Conservation (phyloP, 2,113 vertebrate species). For the Thinocorus orbignyianus region DNA sequence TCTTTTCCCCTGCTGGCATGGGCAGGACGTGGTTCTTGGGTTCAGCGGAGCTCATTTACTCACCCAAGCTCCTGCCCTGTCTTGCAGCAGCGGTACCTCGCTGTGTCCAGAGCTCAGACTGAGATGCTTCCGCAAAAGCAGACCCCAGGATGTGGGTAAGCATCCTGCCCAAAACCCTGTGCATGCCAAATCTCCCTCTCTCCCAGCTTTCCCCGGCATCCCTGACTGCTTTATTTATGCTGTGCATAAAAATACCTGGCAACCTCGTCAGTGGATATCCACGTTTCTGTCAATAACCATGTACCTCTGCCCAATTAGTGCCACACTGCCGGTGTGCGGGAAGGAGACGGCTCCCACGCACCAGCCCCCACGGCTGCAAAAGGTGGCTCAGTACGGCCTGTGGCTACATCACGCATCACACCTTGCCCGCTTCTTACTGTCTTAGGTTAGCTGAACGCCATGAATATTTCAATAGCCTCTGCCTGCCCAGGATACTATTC, state of each 20-base stretch:
- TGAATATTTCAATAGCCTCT: slow-evolving; percentile 58
- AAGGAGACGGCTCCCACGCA: rapidly evolving
- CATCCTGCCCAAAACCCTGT: neutral
- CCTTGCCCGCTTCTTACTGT: neutral
- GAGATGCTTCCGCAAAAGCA: neutral
- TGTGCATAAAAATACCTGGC: neutral
- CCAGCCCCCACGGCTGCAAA: neutral
- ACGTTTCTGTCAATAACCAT: rapidly evolving
- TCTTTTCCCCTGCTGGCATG: neutral
- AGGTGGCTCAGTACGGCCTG: neutral
- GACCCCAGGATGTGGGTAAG: rapidly evolving
- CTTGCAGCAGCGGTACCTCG: neutral
- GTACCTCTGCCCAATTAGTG: neutral
- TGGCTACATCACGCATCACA: slow-evolving; percentile 22
- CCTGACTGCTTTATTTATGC: neutral
- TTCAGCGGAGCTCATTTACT: neutral
- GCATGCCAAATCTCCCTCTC: neutral
- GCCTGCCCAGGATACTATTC: slow-evolving; percentile 49
- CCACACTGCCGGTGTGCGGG: neutral
- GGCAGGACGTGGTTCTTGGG: rapidly evolving
- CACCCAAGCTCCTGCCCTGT: neutral
- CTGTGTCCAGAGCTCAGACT: no score
- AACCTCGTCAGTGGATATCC: neutral
- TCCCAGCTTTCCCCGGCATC: neutral
- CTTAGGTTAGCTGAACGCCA: slow-evolving; percentile 10